These are phyloP conservation scores for Oreochromis grahami DNA, from an alignment of 2,797 vertebrate genomes.

Conservation along the genomic window DNA sequence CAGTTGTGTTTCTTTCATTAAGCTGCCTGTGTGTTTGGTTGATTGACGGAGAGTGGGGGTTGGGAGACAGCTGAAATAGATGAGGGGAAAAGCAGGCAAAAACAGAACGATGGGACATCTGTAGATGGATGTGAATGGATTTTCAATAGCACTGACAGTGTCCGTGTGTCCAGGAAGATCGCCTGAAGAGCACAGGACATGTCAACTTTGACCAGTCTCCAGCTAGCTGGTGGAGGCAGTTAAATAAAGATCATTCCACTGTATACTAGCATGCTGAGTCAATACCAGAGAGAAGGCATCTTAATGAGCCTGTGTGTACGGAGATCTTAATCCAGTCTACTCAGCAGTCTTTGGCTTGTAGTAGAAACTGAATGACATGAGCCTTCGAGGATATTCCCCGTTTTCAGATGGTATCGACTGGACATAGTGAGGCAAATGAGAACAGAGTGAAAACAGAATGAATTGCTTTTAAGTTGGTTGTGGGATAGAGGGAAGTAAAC, in stretches of 20 bases:
- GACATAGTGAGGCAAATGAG: background rate
- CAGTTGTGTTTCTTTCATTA: conserved; percentile 6
- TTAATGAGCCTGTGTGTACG: conserved; percentile 21
- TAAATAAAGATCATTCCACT: background rate
- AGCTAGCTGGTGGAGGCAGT: background rate
- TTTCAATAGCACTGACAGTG: conserved; percentile 17
- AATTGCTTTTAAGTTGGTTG: background rate
- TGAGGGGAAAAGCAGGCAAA: background rate
- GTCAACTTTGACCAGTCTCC: background rate
- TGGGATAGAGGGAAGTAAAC: background rate
- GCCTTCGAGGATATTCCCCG: background rate
- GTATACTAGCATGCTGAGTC: background rate
- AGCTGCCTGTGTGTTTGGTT: conserved; percentile 14
- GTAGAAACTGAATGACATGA: background rate
- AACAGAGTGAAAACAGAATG: background rate
- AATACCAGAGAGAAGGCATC: background rate
- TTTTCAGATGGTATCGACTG: conserved; percentile 5
- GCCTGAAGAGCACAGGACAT: conserved; percentile 16
- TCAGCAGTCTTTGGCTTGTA: conserved; percentile 30
- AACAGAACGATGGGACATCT: background rate
- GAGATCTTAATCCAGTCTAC: conserved; percentile 35
- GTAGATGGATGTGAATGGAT: conserved; percentile 33
- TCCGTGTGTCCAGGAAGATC: background rate
- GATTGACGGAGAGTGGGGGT: background rate
- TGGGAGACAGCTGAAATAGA: background rate